phyloP scores from a whole-genome alignment of 2,113 vertebrate genomes.

The human (Homo sapiens) region GRCh38 chrX:118967001-118967500 shows the following conservation, averaged over 20 bases:
- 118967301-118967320: neutral
- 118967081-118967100: neutral
- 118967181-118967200: neutral
- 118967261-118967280: neutral
- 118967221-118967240: neutral
- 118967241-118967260: neutral
- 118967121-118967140: constrained; percentile 12
- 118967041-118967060: neutral
- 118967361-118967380: neutral
- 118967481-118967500: neutral
- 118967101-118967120: neutral
- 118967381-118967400: neutral
- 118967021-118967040: constrained; percentile 16
- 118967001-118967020: neutral
- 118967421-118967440: neutral
- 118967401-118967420: neutral
- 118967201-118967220: neutral
- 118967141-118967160: neutral
- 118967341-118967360: neutral
- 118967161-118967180: neutral
- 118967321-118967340: neutral
- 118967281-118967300: neutral
- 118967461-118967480: neutral
- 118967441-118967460: neutral
- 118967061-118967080: neutral